phyloP scores from a whole-genome alignment of 1,140 invertebrate species.

The Galleria mellonella region DNA sequence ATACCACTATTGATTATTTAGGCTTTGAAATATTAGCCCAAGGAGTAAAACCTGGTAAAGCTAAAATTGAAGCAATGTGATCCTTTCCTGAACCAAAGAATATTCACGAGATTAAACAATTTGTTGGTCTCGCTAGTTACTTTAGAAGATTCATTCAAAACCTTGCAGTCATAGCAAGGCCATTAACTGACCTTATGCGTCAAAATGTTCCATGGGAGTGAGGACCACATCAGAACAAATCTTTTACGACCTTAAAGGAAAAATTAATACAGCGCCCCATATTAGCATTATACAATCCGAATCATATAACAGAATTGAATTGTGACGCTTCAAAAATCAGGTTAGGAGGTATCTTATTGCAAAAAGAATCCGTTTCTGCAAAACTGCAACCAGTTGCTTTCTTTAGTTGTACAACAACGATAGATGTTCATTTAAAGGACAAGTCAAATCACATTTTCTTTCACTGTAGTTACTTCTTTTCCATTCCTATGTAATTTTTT shows the following conservation, averaged over 20 bases:
- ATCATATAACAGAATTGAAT: conserved; percentile 12
- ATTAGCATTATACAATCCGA: neutral
- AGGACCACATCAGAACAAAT: neutral
- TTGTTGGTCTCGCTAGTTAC: conserved; percentile 28
- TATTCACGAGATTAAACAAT: conserved; percentile 23
- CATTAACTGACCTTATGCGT: neutral
- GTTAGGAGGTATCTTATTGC: conserved; percentile 40
- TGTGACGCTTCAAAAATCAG: conserved; percentile 27
- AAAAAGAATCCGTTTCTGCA: conserved; percentile 16
- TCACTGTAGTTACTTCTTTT: too few species aligned
- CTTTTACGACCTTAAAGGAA: neutral
- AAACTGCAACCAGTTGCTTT: conserved; percentile 17
- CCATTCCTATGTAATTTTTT: too few species aligned
- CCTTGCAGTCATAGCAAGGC: conserved; percentile 17
- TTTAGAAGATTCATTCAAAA: conserved; percentile 24
- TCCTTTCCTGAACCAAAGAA: conserved; percentile 16
- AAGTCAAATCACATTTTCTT: too few species aligned
- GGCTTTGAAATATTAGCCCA: neutral
- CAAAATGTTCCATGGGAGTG: neutral
- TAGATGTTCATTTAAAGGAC: conserved; percentile 6
- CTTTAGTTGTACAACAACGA: conserved; percentile 13
- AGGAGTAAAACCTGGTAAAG: neutral
- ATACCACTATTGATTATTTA: neutral
- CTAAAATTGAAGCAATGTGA: neutral
- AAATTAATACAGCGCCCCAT: neutral